Evolutionary conservation across 2,113 vertebrate species (phyloP).

Genomic region (Pluvianellus socialis): DNA sequence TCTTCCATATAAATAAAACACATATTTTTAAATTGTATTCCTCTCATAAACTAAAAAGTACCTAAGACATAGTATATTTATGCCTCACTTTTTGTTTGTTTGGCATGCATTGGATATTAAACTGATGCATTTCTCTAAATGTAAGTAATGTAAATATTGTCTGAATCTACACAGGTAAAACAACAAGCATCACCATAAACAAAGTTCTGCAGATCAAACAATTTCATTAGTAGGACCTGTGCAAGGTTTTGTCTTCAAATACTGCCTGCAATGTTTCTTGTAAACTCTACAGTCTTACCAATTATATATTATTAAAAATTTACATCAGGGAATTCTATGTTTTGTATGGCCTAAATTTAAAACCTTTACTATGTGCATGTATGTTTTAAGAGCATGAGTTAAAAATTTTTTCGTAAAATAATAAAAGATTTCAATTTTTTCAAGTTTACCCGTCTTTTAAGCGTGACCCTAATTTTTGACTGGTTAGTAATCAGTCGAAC

Average conservation of each 20-base stretch:
- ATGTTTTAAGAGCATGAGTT: neutral
- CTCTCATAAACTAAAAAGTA: neutral
- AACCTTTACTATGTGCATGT: neutral
- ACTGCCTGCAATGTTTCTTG: neutral
- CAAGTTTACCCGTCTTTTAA: conserved; percentile 92
- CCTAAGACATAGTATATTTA: neutral
- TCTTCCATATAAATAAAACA: neutral
- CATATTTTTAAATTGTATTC: neutral
- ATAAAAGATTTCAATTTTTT: neutral
- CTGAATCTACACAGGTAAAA: neutral
- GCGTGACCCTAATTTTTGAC: conserved; percentile 93
- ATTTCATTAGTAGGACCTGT: neutral
- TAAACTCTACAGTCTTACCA: neutral
- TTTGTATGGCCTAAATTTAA: neutral
- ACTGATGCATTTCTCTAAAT: neutral
- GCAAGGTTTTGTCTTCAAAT: neutral
- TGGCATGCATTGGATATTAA: neutral
- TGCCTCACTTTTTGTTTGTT: neutral
- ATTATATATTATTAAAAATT: neutral
- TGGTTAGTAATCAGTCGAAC: conserved; percentile 98
- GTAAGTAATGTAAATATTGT: neutral
- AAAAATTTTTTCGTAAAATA: neutral
- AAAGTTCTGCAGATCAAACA: neutral
- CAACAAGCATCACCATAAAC: neutral
- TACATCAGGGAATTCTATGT: neutral